A percentile compares a stretch with the other conserved stretches of the same genome.
phyloP scores from a whole-genome alignment of 2,888 invertebrate genomes.

The Myathropa florea region DNA sequence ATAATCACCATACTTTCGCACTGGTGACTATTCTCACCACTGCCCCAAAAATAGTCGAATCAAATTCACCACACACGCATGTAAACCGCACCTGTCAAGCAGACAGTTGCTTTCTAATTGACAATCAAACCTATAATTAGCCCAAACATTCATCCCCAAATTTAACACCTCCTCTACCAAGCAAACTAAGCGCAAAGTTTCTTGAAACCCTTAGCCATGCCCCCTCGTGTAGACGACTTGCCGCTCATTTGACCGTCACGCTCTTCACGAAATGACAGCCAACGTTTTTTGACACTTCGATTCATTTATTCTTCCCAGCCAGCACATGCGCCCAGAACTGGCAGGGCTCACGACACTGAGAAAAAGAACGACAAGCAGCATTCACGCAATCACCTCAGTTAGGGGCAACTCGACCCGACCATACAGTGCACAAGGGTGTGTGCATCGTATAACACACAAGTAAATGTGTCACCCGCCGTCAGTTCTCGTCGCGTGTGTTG shows the following conservation, averaged over 20 bases:
- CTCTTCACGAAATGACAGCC: background rate
- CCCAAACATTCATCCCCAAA: background rate
- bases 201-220: background rate
- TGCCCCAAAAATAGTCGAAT: background rate
- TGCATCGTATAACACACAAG: slow-evolving; percentile 65
- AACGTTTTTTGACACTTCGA: slow-evolving; percentile 50
- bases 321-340: slow-evolving; percentile 55
- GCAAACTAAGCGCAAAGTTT: background rate
- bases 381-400: slow-evolving; percentile 43
- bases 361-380: slow-evolving; percentile 16
- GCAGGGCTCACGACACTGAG: slow-evolving; percentile 22
- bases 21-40: slow-evolving; percentile 28
- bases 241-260: slow-evolving; percentile 22
- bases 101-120: background rate
- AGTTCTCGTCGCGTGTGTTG: slow-evolving; percentile 61
- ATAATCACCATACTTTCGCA: slow-evolving; percentile 12
- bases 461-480: slow-evolving; percentile 63
- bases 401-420: slow-evolving; percentile 54
- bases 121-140: slow-evolving; percentile 45
- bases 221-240: slow-evolving; percentile 18
- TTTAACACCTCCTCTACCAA: background rate
- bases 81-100: slow-evolving; percentile 7
- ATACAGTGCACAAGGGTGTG: slow-evolving; percentile 70
- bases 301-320: slow-evolving; percentile 21
- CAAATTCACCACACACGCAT: slow-evolving; percentile 6